These are phyloP conservation scores for Echinops telfairi DNA, from an alignment of 2,113 vertebrate species.

Conservation along the genomic window DNA sequence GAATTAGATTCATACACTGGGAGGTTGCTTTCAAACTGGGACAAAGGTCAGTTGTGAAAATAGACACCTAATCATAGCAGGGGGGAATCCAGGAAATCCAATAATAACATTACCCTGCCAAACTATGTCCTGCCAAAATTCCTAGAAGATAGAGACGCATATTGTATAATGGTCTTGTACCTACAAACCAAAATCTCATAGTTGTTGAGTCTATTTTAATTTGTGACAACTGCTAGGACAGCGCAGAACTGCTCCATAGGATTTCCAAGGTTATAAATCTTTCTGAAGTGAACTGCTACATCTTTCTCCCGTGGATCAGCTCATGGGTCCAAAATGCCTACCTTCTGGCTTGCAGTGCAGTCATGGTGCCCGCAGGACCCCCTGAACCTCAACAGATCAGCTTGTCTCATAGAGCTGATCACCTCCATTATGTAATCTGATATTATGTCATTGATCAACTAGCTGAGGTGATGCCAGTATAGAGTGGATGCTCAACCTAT, in stretches of 20 bases:
- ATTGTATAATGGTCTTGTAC: not conserved
- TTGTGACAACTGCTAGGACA: not conserved
- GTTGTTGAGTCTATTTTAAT: not conserved
- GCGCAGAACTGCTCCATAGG: not conserved
- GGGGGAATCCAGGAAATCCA: not conserved
- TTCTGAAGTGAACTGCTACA: no score
- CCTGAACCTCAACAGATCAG: no score
- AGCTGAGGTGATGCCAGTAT: no score
- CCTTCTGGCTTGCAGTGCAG: not conserved
- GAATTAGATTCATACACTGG: not conserved
- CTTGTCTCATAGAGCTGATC: no score
- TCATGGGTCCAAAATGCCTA: not conserved
- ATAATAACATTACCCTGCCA: not conserved
- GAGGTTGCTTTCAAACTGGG: no score
- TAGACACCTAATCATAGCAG: not conserved
- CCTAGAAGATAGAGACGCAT: not conserved
- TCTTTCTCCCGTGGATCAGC: no score
- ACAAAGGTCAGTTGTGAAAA: not conserved
- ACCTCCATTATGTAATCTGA: no score
- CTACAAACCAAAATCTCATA: not conserved
- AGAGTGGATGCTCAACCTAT: no score
- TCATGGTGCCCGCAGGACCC: no score
- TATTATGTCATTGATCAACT: not conserved
- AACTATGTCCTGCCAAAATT: not conserved
- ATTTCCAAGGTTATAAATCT: no score